These are phyloP conservation scores for Trachythela sp. DNA, from an alignment of 64 coral and sea anemone species.

Conservation along the genomic window DNA sequence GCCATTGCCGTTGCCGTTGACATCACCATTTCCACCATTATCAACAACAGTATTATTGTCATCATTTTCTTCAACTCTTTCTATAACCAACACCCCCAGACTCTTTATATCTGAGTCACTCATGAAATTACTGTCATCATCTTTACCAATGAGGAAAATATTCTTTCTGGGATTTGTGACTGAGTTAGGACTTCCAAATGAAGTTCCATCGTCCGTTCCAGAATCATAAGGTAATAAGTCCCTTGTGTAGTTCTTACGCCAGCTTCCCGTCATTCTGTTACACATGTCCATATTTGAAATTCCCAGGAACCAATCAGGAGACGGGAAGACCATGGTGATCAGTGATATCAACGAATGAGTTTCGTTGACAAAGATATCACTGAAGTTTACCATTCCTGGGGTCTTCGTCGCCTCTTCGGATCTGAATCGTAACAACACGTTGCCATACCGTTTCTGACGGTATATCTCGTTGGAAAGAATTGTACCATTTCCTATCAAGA, in stretches of 20 bases:
- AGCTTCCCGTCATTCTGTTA: neutral
- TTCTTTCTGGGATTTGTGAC: conserved; percentile 17
- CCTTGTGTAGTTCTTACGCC: neutral
- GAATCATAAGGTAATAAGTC: conserved; percentile 27
- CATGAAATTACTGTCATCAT: neutral
- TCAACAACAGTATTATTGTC: neutral
- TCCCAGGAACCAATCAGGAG: conserved; percentile 7
- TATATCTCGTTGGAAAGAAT: neutral
- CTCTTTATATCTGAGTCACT: neutral
- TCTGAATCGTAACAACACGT: neutral
- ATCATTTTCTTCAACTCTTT: neutral
- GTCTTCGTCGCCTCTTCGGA: neutral
- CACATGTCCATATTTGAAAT: conserved; percentile 27
- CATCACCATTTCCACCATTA: neutral
- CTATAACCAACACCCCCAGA: neutral
- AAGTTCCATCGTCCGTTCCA: conserved; percentile 33
- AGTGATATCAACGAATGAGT: neutral
- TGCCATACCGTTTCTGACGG: neutral
- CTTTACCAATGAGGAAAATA: conserved; percentile 28
- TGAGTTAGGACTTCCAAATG: conserved; percentile 21
- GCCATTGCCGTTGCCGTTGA: neutral
- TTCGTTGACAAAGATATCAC: neutral
- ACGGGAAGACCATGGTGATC: neutral
- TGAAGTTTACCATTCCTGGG: neutral
- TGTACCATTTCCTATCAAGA: neutral